A percentile compares a stretch with the other conserved stretches of the same genome.
Evolutionary conservation across 2,797 vertebrate genomes (phyloP).

Genomic region (Heteromormyrus szaboi): DNA sequence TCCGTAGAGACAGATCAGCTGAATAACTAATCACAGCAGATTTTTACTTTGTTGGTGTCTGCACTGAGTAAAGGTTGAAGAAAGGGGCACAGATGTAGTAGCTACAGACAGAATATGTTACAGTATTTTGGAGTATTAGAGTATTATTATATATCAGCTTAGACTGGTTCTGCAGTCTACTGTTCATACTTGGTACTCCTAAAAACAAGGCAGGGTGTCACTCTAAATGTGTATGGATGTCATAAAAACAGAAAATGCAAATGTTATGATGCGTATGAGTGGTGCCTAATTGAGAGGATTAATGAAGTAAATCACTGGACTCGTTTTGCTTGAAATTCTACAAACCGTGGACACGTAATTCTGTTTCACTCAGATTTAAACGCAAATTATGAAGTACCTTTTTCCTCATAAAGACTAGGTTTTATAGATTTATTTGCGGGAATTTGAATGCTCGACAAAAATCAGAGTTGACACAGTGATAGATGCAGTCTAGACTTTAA

Average conservation of each 20-base stretch:
- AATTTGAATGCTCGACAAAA: neutral
- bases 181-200: neutral
- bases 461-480: neutral
- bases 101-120: neutral
- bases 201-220: neutral
- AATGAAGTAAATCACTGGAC: neutral
- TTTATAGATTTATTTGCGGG: neutral
- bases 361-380: neutral
- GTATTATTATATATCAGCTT: neutral
- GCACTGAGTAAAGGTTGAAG: neutral
- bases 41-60: neutral
- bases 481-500: neutral
- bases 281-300: neutral
- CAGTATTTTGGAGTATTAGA: neutral
- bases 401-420: neutral
- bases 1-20: neutral
- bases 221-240: neutral
- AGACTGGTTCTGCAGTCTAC: neutral
- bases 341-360: neutral
- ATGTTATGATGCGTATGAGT: neutral
- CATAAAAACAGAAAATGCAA: neutral
- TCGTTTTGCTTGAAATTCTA: neutral
- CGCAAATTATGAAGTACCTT: neutral
- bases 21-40: neutral
- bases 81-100: neutral